phyloP scores from a whole-genome alignment of 2,113 vertebrate species.

The Thinocorus orbignyianus region DNA sequence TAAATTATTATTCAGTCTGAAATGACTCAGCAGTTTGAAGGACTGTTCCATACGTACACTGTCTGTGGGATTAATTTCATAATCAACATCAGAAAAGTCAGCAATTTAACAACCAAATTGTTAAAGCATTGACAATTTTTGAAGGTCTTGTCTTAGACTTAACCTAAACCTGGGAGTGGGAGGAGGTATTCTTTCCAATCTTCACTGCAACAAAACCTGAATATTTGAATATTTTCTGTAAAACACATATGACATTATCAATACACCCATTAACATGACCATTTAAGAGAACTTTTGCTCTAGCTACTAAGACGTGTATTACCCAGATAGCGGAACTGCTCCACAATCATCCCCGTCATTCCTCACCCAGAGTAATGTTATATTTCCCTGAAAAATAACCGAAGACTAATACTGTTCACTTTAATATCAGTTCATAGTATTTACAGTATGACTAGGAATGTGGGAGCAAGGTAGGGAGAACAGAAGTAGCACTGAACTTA shows the following conservation, averaged over 20 bases:
- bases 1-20: background rate
- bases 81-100: background rate
- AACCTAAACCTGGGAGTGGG: background rate
- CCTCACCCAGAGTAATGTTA: background rate
- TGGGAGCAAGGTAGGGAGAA: background rate
- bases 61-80: background rate
- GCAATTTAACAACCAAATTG: background rate
- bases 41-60: background rate
- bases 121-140: background rate
- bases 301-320: background rate
- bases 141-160: background rate
- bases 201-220: background rate
- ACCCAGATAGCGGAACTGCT: background rate
- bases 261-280: background rate
- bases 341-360: background rate
- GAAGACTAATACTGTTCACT: background rate
- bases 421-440: background rate
- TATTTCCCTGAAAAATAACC: background rate
- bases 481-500: background rate
- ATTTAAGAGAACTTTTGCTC: background rate
- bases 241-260: background rate
- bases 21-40: constrained; percentile 21
- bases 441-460: background rate
- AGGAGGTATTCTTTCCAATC: background rate
- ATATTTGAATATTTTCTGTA: background rate